These are phyloP conservation scores for Ceratina japonica DNA, from an alignment of 1,140 invertebrate genomes.

Conservation along the genomic window DNA sequence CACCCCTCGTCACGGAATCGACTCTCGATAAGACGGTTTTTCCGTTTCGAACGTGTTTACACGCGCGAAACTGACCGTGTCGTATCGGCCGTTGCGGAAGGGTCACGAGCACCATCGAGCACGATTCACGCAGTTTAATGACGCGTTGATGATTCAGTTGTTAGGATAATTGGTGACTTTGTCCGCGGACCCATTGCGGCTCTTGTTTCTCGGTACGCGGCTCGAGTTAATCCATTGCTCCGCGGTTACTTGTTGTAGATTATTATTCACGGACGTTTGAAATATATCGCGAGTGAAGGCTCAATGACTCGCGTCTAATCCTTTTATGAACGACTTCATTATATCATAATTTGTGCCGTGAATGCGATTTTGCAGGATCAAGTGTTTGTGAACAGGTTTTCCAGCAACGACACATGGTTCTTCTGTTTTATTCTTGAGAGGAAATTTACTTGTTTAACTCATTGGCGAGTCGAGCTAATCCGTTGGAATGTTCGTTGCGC, in stretches of 20 bases:
- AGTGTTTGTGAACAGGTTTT: background rate
- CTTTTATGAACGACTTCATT: too few relatives aligned
- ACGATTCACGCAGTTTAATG: background rate
- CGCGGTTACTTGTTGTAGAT: background rate
- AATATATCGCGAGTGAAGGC: too few relatives aligned
- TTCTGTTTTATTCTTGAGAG: too few relatives aligned
- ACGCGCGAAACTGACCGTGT: conserved; percentile 15
- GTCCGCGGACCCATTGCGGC: background rate
- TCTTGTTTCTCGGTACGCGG: background rate
- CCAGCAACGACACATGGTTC: background rate
- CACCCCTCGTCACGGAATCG: too few relatives aligned
- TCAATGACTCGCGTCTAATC: too few relatives aligned
- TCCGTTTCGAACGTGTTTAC: background rate
- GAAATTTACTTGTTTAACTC: too few relatives aligned
- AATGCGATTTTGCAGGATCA: too few relatives aligned
- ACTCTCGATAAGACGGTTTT: conserved; percentile 32
- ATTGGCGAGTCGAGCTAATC: background rate
- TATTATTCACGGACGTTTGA: too few relatives aligned
- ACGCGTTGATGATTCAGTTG: background rate
- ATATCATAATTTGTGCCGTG: too few relatives aligned
- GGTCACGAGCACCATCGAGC: background rate
- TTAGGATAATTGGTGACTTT: background rate
- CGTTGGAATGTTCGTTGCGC: background rate
- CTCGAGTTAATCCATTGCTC: background rate
- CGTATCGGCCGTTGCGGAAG: conserved; percentile 1